These are phyloP conservation scores for Lutraria lutraria DNA, from an alignment of 2,888 invertebrate genomes.

Conservation along the genomic window DNA sequence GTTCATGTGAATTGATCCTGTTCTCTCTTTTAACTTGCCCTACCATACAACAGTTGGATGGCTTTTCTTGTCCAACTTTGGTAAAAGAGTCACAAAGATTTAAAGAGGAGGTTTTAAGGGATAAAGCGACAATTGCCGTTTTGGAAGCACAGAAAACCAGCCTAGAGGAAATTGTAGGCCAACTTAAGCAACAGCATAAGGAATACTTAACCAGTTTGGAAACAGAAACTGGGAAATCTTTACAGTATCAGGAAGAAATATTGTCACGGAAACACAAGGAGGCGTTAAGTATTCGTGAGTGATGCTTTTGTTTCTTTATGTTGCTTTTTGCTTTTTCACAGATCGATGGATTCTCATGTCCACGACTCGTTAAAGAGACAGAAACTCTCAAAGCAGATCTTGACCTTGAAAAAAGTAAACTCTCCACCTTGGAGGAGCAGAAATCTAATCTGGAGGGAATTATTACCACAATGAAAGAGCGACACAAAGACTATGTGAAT, in stretches of 20 bases:
- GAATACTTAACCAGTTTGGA: conserved; percentile 65
- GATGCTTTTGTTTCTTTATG: conserved; percentile 27
- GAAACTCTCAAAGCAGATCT: conserved; percentile 77
- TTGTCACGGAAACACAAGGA: conserved; percentile 51
- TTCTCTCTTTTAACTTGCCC: conserved; percentile 23
- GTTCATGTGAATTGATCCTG: background rate
- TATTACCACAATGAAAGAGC: conserved; percentile 68
- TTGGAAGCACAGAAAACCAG: conserved; percentile 52
- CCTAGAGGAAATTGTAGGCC: conserved; percentile 57
- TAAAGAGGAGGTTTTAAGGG: conserved; percentile 76
- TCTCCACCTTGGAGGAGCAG: conserved; percentile 52
- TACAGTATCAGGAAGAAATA: conserved; percentile 67
- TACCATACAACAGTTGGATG: conserved; percentile 87
- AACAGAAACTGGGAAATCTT: conserved; percentile 60
- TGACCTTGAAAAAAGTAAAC: conserved; percentile 71
- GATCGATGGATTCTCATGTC: conserved; percentile 90
- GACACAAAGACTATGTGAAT: conserved; percentile 72
- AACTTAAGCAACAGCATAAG: conserved; percentile 75
- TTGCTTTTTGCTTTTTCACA: conserved; percentile 59
- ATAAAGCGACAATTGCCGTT: conserved; percentile 65
- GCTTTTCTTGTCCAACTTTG: conserved; percentile 89
- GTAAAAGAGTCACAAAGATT: conserved; percentile 74
- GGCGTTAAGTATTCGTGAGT: conserved; percentile 61
- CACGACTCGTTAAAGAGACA: conserved; percentile 84
- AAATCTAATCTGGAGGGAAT: conserved; percentile 56